Evolutionary conservation across 2,888 invertebrate species (phyloP).

Genomic region (Ophioninae sp.): DNA sequence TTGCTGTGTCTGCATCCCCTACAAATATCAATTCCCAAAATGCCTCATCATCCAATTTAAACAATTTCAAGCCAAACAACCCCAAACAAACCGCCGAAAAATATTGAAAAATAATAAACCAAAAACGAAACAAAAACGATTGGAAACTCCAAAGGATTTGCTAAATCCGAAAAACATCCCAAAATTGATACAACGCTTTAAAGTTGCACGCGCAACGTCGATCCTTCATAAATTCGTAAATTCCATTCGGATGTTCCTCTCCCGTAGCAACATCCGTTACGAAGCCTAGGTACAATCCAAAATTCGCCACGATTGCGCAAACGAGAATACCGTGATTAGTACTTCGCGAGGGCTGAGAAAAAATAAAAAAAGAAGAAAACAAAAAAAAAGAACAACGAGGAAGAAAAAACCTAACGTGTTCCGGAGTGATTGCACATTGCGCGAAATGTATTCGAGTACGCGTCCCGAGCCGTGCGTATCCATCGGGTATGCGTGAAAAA

Average conservation of each 20-base stretch:
- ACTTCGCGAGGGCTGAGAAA: slow-evolving; percentile 1
- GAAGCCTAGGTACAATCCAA: neutral
- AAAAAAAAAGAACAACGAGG: too few species aligned
- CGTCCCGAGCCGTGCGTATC: neutral
- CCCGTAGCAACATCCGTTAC: neutral
- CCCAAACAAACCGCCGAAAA: neutral
- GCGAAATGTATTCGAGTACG: slow-evolving; percentile 35
- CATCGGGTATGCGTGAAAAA: neutral
- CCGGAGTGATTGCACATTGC: slow-evolving; percentile 37
- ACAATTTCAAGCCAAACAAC: neutral
- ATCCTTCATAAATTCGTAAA: neutral
- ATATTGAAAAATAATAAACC: neutral
- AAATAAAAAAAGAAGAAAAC: neutral
- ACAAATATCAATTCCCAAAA: neutral
- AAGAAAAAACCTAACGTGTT: too few species aligned
- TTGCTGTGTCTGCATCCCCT: slow-evolving; percentile 27
- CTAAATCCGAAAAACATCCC: too few species aligned
- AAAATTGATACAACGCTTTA: too few species aligned
- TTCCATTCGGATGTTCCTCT: neutral
- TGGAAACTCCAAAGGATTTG: too few species aligned
- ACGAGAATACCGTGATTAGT: slow-evolving; percentile 27
- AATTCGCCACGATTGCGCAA: slow-evolving; percentile 28
- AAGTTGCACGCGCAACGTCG: too few species aligned
- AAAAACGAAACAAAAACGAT: neutral
- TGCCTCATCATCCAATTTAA: too few species aligned